Base-by-base conservation (phyloP, 2,113 vertebrate genomes). In the Bufo gargarizans region DNA sequence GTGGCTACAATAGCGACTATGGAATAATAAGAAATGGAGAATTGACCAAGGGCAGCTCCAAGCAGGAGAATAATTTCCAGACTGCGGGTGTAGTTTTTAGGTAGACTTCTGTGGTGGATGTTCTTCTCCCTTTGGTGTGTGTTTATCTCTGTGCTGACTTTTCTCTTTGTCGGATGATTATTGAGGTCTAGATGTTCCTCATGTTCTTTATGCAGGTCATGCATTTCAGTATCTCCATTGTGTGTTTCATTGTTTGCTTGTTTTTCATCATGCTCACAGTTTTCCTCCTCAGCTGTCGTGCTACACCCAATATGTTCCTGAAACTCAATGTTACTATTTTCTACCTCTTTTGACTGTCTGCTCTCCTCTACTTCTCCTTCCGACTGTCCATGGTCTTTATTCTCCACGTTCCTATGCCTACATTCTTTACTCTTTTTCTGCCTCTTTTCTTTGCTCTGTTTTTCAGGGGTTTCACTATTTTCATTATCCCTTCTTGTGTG, bases 21-120 rank as follows among this genome's bases (percentile, higher is more conserved):
- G 53, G 96, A 98, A 93, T 97, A 98, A 91, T 99, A 97, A 12
- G 94, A 96, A 61, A 98, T 94, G 53, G 92, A 93, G 0, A 97
- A 93, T 86, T 97, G 96, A 49, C 97, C 98, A 0, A 98, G 90
- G 0, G 96, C 95, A 0, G 96, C 92, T 0, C 92, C 95, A 93
- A 97, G 92, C 77, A 99, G 91, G 72, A 99, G 92, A 8, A 95
- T 58, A 61, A 96, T 95, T 0, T 99, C 98, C 92, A 99, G 94
- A 89, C 95, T 98, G 17, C 97, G 96, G 0, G 96, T 97, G 13
- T 97, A 97, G 89, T 98, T 98, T 92, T 96, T 96, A 3, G 95
- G 22, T 0, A 89, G 67, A 10, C 16, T 12, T 6, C 14, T 19
- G 0, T 53, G 81, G 17, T 4, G 10, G 1, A 6, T 55, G 67